A percentile compares a stretch with the other conserved stretches of the same genome.
phyloP scores from a whole-genome alignment of 2,888 invertebrate species.

The Archips crataeganus region DNA sequence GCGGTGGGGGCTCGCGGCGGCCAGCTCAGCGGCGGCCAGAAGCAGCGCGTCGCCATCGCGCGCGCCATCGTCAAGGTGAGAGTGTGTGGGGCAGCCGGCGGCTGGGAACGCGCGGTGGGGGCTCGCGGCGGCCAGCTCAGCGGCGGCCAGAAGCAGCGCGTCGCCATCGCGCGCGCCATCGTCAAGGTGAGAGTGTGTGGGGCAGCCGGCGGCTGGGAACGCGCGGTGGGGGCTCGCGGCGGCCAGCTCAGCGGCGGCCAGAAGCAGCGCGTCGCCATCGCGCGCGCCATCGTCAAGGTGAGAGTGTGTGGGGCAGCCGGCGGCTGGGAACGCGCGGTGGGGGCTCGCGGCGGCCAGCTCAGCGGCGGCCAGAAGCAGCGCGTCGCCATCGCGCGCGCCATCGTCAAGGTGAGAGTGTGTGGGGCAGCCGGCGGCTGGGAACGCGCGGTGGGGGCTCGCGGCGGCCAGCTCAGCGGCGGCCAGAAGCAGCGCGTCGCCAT shows the following conservation, averaged over 20 bases:
- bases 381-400: conserved; percentile 97
- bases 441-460: conserved; percentile 96
- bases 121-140: conserved; percentile 96
- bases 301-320: too few relatives aligned
- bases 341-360: conserved; percentile 95
- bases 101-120: conserved; percentile 95
- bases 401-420: conserved; percentile 94
- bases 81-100: conserved; percentile 87
- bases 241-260: conserved; percentile 97
- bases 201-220: conserved; percentile 90
- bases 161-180: conserved; percentile 97
- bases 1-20: conserved; percentile 96
- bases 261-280: conserved; percentile 97
- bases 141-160: conserved; percentile 97
- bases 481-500: conserved; percentile 98
- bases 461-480: conserved; percentile 95
- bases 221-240: conserved; percentile 96
- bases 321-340: conserved; percentile 95
- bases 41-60: conserved; percentile 97
- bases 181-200: conserved; percentile 94
- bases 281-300: conserved; percentile 96
- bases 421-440: conserved; percentile 89
- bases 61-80: conserved; percentile 95
- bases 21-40: conserved; percentile 96
- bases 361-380: conserved; percentile 98